Conservation (phyloP, 2,888 invertebrate genomes). For the Microplitis deprimator region DNA sequence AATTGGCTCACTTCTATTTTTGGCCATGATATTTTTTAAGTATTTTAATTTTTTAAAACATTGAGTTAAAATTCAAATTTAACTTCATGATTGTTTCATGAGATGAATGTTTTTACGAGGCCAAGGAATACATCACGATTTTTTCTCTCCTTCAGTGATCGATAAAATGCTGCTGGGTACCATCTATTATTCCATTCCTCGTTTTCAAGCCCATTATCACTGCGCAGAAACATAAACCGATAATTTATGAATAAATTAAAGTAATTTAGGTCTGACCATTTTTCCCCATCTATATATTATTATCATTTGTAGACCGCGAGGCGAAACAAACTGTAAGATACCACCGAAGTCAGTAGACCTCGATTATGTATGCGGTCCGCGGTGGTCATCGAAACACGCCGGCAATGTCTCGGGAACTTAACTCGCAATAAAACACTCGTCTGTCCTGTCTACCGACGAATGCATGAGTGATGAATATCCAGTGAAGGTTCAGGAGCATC, state of each 20-base stretch:
- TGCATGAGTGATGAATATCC: constrained; percentile 34
- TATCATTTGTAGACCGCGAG: too few species aligned
- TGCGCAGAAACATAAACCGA: too few species aligned
- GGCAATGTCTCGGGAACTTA: constrained; percentile 58
- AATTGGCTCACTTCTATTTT: too few species aligned
- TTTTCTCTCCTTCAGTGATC: background rate
- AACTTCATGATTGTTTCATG: background rate
- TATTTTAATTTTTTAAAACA: background rate
- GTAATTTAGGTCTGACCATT: too few species aligned
- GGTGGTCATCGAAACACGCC: constrained; percentile 63
- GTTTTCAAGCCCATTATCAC: too few species aligned
- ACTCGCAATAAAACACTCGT: constrained; percentile 50
- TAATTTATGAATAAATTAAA: too few species aligned
- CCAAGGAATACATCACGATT: background rate
- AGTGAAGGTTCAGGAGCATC: constrained; percentile 6
- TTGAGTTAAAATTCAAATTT: background rate
- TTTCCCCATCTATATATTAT: background rate
- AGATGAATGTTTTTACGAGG: background rate
- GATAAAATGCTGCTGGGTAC: background rate
- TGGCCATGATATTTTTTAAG: too few species aligned
- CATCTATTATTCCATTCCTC: background rate
- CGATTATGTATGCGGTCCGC: constrained; percentile 64
- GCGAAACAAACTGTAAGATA: background rate
- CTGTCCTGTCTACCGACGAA: constrained; percentile 37
- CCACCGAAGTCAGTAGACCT: constrained; percentile 18